Evolutionary conservation across 2,797 vertebrate species (phyloP), one percentile per base, ranked within the genome.

Genomic region (Typhlichthys eigenmanni): DNA sequence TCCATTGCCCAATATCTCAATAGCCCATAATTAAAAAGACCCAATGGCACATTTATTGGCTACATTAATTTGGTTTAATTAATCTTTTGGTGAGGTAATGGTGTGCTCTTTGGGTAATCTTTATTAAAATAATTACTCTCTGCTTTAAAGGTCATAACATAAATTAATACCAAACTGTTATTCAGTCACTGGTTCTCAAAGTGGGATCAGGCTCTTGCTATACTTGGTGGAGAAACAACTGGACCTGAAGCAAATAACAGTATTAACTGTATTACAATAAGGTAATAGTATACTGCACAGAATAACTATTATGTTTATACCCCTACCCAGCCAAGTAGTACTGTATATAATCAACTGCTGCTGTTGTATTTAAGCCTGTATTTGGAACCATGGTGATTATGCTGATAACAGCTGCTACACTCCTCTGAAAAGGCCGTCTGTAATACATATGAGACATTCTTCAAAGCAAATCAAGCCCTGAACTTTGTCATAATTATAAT

Each of bases 41-140:
- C 51, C 61, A 50, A 65, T 8, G 59, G 17, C 66, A 66, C 45
- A 43, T 75, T 85, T 77, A 84, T 72, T 73, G 68, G 67, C 62
- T 73, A 58, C 75, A 60, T 75, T 52, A 34, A 72, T 78, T 62
- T 62, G 68, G 55, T 67, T 56, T 11, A 47, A 76, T 55, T 32
- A 46, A 71, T 58, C 34, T 66, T 69, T 82, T 65, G 38, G 46
- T 77, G 64, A 79, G 73, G 24, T 64, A 66, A 48, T 59, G 47
- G 11, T 34, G 60, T 66, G 0, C 16, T 13, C 51, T 71, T 29
- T 46, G 10, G 45, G 38, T 13, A 17, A 53, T 9, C 29, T 79
- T 71, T 69, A 70, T 83, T 87, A 71, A 82, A 71, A 55, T 78
- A 72, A 87, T 87, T 77, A 69, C 74, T 69, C 4, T 24, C 47